Evolutionary conservation across 2,797 vertebrate species (phyloP).

Genomic region (Pseudochirops cupreus): DNA sequence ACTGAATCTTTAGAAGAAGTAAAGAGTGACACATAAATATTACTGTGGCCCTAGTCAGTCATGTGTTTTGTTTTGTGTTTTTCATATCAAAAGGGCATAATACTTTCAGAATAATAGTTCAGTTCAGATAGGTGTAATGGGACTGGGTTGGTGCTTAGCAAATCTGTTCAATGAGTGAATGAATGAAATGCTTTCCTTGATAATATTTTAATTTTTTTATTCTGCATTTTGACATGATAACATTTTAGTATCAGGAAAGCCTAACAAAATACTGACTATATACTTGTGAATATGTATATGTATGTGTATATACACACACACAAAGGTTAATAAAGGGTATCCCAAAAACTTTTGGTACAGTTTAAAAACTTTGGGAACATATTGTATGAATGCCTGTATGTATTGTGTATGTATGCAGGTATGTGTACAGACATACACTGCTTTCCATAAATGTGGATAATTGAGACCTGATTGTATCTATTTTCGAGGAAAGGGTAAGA

Average conservation of each 20-base stretch:
- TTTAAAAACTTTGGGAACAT: not conserved
- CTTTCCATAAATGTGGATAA: conserved; percentile 12
- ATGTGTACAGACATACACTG: not conserved
- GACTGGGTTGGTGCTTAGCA: not conserved
- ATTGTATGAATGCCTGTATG: not conserved
- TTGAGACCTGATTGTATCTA: not conserved
- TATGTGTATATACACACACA: not conserved
- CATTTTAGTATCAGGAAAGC: not conserved
- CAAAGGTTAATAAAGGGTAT: not conserved
- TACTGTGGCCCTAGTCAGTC: not conserved
- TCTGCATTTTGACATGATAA: not conserved
- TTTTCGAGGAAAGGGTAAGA: not conserved
- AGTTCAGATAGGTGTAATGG: not conserved
- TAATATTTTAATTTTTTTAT: not conserved
- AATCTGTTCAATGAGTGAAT: not conserved
- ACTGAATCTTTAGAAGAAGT: not conserved
- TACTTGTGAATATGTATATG: not conserved
- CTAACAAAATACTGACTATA: not conserved
- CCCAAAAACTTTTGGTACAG: not conserved
- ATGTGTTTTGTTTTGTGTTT: not conserved
- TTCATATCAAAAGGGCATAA: not conserved
- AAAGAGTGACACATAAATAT: not conserved
- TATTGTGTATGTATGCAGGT: not conserved
- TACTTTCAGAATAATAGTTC: not conserved
- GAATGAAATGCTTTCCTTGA: not conserved